Evolutionary conservation across 2,113 vertebrate genomes (phyloP).

Genomic region (Corythornis cristatus): DNA sequence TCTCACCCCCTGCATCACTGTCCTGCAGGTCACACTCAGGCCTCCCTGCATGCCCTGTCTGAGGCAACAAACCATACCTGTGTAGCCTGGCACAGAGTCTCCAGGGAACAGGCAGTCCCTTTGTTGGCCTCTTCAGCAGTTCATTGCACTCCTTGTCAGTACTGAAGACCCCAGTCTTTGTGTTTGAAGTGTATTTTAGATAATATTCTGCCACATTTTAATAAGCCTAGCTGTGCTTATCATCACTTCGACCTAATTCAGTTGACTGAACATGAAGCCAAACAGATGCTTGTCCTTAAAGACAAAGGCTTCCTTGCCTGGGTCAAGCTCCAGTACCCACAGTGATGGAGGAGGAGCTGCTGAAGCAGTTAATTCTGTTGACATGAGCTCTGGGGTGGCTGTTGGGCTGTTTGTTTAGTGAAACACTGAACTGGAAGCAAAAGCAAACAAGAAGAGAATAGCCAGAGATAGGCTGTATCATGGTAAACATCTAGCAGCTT

Average conservation of each 20-base stretch:
- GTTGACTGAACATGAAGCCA: not conserved
- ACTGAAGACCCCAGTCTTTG: not conserved
- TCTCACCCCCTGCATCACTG: not conserved
- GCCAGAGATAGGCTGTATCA: slow-evolving; percentile 26
- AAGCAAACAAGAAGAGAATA: slow-evolving; percentile 16
- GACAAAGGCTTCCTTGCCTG: not conserved
- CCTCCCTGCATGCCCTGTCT: not conserved
- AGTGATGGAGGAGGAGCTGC: slow-evolving; percentile 23
- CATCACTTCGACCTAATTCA: not conserved
- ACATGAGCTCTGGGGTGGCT: not conserved
- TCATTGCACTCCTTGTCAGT: not conserved
- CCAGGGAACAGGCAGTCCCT: not conserved
- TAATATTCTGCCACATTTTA: not conserved
- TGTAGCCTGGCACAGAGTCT: not conserved
- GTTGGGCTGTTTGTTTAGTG: slow-evolving; percentile 12
- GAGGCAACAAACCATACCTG: not conserved
- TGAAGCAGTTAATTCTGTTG: slow-evolving; percentile 37
- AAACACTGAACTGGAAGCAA: slow-evolving; percentile 4
- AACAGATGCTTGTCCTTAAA: not conserved
- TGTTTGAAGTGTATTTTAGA: not conserved
- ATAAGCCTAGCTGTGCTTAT: not conserved
- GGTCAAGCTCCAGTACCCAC: not conserved
- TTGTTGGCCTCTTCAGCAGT: not conserved
- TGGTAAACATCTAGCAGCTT: not conserved
- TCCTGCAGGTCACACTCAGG: not conserved